Conservation (phyloP, 2,797 vertebrate species). For the Pangasius macronema region DNA sequence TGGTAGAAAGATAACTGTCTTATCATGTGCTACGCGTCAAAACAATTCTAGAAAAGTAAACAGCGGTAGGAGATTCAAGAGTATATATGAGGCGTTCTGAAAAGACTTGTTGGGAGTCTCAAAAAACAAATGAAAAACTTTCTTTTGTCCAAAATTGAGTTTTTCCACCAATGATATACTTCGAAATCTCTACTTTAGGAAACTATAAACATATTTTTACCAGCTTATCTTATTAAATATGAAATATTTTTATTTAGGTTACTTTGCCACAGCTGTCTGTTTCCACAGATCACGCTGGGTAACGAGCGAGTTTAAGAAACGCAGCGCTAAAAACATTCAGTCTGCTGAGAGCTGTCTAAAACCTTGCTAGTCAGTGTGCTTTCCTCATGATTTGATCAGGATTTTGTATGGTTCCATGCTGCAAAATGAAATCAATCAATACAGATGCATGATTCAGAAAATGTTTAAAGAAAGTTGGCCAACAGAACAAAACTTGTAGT, state of each 20-base stretch:
- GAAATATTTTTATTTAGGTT: not conserved
- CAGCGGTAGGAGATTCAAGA: not conserved
- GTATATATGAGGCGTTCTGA: not conserved
- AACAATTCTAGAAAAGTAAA: not conserved
- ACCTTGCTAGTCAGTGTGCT: not conserved
- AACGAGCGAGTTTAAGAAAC: not conserved
- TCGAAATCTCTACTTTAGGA: not conserved
- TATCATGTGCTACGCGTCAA: not conserved
- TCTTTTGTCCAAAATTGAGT: not conserved
- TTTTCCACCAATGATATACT: not conserved
- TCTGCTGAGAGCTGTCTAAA: not conserved
- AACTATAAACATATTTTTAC: not conserved
- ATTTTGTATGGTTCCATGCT: not conserved
- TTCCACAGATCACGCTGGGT: not conserved
- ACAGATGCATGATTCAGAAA: too few relatives aligned
- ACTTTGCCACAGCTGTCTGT: not conserved
- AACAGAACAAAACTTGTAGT: not conserved
- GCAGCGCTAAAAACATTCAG: not conserved
- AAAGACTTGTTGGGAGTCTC: not conserved
- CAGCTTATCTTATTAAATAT: not conserved
- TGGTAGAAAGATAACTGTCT: not conserved
- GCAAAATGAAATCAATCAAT: not conserved
- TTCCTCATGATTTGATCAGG: not conserved
- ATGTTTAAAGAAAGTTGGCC: not conserved
- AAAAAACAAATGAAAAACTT: not conserved